These are phyloP conservation scores for Musca vetustissima DNA, from an alignment of 1,140 invertebrate genomes.

Conservation along the genomic window DNA sequence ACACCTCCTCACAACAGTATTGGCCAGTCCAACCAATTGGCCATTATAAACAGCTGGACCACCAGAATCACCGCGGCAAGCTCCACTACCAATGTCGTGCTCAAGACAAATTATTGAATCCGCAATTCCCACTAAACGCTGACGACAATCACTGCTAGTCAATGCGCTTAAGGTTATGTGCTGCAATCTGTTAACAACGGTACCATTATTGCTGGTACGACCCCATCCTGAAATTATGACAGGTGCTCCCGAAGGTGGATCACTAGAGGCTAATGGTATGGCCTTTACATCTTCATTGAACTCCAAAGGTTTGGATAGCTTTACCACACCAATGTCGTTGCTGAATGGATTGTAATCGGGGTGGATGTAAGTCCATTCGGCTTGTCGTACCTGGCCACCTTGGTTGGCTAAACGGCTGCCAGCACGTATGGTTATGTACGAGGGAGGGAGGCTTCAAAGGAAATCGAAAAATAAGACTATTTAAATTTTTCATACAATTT, in stretches of 20 bases:
- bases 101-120: conserved; percentile 42
- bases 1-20: conserved; percentile 37
- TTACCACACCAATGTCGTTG: conserved; percentile 41
- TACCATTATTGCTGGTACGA: conserved; percentile 32
- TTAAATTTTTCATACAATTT: too few relatives aligned
- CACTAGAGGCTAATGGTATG: conserved; percentile 31
- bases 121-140: conserved; percentile 2
- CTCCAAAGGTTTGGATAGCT: conserved; percentile 32
- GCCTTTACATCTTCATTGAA: conserved; percentile 34
- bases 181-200: conserved; percentile 23
- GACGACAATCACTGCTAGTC: conserved; percentile 26
- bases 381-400: conserved; percentile 37
- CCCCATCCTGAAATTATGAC: conserved; percentile 48
- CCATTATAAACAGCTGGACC: conserved; percentile 41
- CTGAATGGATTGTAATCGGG: conserved; percentile 39
- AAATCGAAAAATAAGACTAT: neutral
- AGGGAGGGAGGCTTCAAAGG: conserved; percentile 35
- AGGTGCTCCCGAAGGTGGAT: conserved; percentile 30
- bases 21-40: conserved; percentile 40
- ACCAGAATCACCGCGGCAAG: conserved; percentile 42
- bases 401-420: conserved; percentile 40
- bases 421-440: conserved; percentile 36
- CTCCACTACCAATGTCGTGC: conserved; percentile 36
- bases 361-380: conserved; percentile 39
- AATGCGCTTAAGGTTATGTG: conserved; percentile 31